These are phyloP conservation scores for Orthonyx spaldingii DNA, from an alignment of 2,113 vertebrate genomes.

Conservation along the genomic window DNA sequence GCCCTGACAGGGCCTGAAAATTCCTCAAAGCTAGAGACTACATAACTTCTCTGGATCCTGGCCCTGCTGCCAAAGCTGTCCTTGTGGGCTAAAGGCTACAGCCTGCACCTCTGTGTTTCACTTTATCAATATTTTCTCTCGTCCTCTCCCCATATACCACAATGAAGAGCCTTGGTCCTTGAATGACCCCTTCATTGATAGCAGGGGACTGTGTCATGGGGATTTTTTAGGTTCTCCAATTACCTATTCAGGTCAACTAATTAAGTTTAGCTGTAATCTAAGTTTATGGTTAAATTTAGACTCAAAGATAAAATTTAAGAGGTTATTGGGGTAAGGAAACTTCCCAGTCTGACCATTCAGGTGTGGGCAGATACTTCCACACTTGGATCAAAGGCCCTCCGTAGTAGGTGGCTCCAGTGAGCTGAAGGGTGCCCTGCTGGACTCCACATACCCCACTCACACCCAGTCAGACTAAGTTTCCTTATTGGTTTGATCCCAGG, in stretches of 20 bases:
- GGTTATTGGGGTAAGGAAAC: neutral
- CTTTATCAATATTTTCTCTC: neutral
- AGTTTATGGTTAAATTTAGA: neutral
- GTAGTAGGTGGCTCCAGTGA: neutral
- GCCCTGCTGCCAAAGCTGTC: accelerated
- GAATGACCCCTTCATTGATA: neutral
- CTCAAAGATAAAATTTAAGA: neutral
- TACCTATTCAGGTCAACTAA: neutral
- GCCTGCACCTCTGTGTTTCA: neutral
- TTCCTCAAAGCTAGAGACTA: neutral
- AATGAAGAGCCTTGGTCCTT: neutral
- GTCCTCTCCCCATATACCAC: neutral
- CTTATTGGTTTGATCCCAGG: neutral
- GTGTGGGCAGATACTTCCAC: neutral
- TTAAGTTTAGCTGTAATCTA: neutral
- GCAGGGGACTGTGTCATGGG: neutral
- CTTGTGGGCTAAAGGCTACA: neutral
- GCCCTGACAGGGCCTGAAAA: neutral
- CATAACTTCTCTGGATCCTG: neutral
- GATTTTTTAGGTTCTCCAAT: neutral
- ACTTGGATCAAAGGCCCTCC: neutral
- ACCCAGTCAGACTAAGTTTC: neutral
- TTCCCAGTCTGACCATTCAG: neutral
- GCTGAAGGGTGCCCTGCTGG: accelerated
- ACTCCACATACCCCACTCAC: neutral